phyloP scores from a whole-genome alignment of 2,113 vertebrate genomes.

The Clarias magur region DNA sequence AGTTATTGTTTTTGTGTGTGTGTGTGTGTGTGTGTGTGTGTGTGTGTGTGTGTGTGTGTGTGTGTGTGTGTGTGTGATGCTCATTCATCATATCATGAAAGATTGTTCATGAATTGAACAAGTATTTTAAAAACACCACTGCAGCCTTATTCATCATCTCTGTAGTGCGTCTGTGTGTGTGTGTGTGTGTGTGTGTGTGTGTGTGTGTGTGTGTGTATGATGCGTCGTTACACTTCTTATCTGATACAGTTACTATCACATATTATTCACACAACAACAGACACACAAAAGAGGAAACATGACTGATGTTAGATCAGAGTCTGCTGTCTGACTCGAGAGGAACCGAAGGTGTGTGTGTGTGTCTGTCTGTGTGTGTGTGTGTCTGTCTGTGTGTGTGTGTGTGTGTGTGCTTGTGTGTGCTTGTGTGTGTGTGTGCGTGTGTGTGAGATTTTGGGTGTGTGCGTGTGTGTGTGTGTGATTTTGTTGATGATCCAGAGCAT shows the following conservation, averaged over 20 bases:
- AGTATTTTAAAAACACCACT: not conserved
- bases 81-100: not conserved
- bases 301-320: not conserved
- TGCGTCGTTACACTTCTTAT: not conserved
- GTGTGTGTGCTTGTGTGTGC: too few species aligned
- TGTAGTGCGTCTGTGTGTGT: not conserved
- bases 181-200: not conserved
- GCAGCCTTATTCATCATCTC: not conserved
- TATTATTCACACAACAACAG: not conserved
- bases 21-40: not conserved
- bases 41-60: not conserved
- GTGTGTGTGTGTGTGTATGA: not conserved
- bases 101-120: not conserved
- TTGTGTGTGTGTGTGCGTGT: too few species aligned
- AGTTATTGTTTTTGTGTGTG: not conserved
- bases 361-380: too few species aligned
- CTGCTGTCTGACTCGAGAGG: not conserved
- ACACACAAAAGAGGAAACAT: not conserved
- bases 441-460: too few species aligned
- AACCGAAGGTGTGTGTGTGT: not conserved
- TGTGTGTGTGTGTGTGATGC: not conserved
- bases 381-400: too few species aligned
- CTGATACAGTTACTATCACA: not conserved
- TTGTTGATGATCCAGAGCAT: not conserved
- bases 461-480: too few species aligned